Evolutionary conservation across 2,113 vertebrate genomes (phyloP), one percentile per base, ranked within the genome.

Genomic region (Pollimyrus isidori): DNA sequence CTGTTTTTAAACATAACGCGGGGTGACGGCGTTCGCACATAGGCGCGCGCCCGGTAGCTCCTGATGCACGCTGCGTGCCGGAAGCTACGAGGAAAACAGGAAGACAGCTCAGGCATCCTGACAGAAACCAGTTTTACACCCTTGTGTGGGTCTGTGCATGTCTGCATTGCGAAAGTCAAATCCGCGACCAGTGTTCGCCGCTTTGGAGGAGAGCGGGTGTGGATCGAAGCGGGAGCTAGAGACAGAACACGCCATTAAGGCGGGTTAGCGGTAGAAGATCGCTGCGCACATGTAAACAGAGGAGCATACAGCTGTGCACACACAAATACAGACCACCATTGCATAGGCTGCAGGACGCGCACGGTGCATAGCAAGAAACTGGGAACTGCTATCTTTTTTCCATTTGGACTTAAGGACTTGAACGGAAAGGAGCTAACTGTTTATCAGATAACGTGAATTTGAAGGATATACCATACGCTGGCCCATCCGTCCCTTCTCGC

Each of bases 271-370:
- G 62, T 26, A 69, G 62, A 69, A 69, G 62, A 30, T 69, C 10
- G 62, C 62, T 69, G 62, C 62, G n/a, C 73, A 80, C 73, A 80
- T 80, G 73, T 80, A 80, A 80, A 80, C 73, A 80, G 73, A 42
- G 73, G 73, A 76, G 26, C 69, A 19, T 30, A 76, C 69, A 76
- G 73, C 73, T 80, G 73, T 80, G 73, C 73, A 42, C 73, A 42
- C 73, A 80, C 35, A 80, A 35, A 80, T 42, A 80, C 73, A 35
- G 30, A 80, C 30, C 73, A 80, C 30, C 35, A 42, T 80, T 80
- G 73, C 30, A 80, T 42, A 80, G 35, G 73, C 30, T 80, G 35
- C 62, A 69, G 62, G 62, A 69, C 62, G n/a, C 62, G 62, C 62
- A 69, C 62, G n/a, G 62, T 80, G 17, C 73, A 80, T 42, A 19